Base-by-base conservation (phyloP, 2,888 invertebrate genomes). In the Gisinianus flammeolus region DNA sequence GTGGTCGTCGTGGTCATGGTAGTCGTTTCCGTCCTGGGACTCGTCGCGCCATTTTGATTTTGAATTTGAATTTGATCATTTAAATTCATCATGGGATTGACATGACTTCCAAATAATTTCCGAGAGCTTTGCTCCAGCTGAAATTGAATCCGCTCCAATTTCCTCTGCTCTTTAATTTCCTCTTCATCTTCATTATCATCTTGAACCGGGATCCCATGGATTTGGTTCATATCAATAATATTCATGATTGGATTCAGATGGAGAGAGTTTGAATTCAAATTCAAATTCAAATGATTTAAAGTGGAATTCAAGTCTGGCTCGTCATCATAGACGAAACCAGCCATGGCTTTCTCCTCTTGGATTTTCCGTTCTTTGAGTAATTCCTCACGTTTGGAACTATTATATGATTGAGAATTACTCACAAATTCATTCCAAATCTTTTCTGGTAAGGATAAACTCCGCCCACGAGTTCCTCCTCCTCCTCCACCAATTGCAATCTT, bases 371-470 rank as follows among this genome's bases (percentile, higher is more conserved):
- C 22, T 26, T 10, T 22, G 10, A 4, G 24, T 62, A 2, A 22
- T 24, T 5, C 26, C 24, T 24, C 26, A 10, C 5, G 3, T 26
- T 3, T 24, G 24, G 24, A 16, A 58, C 16, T 58, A n/a, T 24
- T n/a, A 2, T 8, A 10, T 24, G 58, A 24, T 12, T 58, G n/a
- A 33, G 33, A 12, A 58, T 33, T 62, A 30, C 16, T 33, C 10
- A 73, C 16, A 12, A 80, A 70, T 62, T 80, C 80, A 68, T 77
- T 77, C 80, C 80, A 80, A 58, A 80, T 70, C 69, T 80, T 80
- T 56, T 80, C 80, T 10, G 80, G 80, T 10, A 80, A 67, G 24
- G 79, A 79, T 22, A 79, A 56, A 24, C 73, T 73, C 19, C 73
- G 58, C 1, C 35, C 73, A n/a, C 62, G 30, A 24, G 12, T 26